These are phyloP conservation scores for Zapornia atra DNA, from an alignment of 2,113 vertebrate species.

Conservation along the genomic window DNA sequence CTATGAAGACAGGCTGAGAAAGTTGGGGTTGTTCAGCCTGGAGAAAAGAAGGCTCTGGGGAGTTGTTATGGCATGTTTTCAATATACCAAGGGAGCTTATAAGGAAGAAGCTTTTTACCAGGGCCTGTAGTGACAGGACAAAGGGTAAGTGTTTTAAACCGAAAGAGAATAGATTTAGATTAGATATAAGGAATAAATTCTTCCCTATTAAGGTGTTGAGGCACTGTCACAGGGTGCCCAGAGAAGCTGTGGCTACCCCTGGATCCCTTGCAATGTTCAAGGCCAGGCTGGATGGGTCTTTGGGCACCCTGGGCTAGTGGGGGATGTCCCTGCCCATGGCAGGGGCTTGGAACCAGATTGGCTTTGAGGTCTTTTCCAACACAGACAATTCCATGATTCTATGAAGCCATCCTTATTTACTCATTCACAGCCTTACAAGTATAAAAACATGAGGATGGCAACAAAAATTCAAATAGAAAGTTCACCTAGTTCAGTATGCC, in stretches of 20 bases:
- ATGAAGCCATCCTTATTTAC: background rate
- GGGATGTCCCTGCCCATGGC: fast-evolving
- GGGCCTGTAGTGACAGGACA: background rate
- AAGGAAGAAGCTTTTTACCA: too few relatives aligned
- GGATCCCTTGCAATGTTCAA: background rate
- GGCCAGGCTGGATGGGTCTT: fast-evolving
- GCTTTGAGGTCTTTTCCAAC: background rate
- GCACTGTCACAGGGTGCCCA: background rate
- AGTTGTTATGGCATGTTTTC: too few relatives aligned
- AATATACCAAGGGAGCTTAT: too few relatives aligned
- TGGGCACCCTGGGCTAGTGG: background rate
- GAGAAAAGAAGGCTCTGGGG: too few relatives aligned
- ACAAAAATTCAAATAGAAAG: background rate
- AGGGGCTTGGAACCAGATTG: background rate
- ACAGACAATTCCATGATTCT: background rate
- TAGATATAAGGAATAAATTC: background rate
- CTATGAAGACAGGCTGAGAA: too few relatives aligned
- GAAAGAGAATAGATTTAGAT: background rate
- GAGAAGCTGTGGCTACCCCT: background rate
- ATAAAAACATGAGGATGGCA: background rate
- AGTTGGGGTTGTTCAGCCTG: too few relatives aligned
- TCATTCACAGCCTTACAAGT: background rate
- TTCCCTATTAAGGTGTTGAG: fast-evolving
- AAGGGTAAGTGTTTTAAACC: background rate
- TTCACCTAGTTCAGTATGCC: background rate